Evolutionary conservation across 2,113 vertebrate genomes (phyloP).

Genomic region (Naja naja): DNA sequence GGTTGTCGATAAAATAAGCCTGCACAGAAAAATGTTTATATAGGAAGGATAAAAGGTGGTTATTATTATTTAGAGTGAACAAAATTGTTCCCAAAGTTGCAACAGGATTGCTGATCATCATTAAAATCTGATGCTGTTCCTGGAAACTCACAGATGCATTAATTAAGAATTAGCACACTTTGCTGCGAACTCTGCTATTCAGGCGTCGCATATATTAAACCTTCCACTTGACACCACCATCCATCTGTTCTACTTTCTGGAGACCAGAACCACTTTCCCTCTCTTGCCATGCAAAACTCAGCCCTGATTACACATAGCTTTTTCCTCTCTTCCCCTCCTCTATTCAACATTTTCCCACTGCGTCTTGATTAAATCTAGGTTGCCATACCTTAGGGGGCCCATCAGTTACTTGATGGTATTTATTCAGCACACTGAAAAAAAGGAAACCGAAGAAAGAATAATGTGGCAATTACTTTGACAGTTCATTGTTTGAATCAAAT

Average conservation of each 20-base stretch:
- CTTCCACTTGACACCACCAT: neutral
- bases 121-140: neutral
- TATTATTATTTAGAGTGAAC: neutral
- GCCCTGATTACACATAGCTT: neutral
- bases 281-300: neutral
- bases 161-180: neutral
- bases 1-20: neutral
- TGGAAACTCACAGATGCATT: neutral
- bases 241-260: neutral
- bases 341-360: neutral
- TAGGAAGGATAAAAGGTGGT: neutral
- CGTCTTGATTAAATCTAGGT: constrained; percentile 24
- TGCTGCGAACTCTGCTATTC: neutral
- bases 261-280: neutral
- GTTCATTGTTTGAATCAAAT: constrained; percentile 10
- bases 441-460: constrained; percentile 19
- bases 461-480: constrained; percentile 38
- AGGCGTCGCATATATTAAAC: neutral
- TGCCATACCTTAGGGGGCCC: constrained; percentile 4
- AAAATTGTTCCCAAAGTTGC: constrained; percentile 4
- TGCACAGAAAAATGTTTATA: neutral
- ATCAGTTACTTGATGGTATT: constrained; percentile 19
- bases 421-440: constrained; percentile 30
- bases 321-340: neutral
- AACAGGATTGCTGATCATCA: neutral